Conservation (phyloP, 2,113 vertebrate genomes). For the Paralichthys olivaceus region DNA sequence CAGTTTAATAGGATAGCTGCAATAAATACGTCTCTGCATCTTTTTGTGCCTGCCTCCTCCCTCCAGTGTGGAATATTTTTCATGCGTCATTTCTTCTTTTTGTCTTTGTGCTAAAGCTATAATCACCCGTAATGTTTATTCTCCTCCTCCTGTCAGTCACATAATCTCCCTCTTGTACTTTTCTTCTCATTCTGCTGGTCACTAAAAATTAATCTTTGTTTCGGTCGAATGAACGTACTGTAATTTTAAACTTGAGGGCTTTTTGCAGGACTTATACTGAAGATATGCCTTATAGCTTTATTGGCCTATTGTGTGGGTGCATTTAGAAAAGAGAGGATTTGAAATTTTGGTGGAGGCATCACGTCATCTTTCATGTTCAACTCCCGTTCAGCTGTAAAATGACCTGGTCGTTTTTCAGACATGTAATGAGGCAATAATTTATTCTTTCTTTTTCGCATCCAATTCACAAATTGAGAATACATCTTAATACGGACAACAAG, state of each 20-base stretch:
- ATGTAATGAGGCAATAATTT: not conserved
- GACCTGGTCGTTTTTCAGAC: not conserved
- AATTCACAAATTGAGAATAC: constrained; percentile 16
- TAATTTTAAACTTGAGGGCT: not conserved
- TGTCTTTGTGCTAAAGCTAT: not conserved
- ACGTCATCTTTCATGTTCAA: not conserved
- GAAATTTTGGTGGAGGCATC: not conserved
- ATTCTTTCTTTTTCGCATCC: not conserved
- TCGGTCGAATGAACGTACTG: not conserved
- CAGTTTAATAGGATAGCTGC: constrained; percentile 65
- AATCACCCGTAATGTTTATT: not conserved
- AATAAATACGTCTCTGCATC: constrained; percentile 59
- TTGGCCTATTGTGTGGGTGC: too few relatives aligned
- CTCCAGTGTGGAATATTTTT: constrained; percentile 26
- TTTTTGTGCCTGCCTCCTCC: constrained; percentile 16
- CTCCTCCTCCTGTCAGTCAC: not conserved
- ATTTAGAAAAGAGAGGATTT: not conserved
- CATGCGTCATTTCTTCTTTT: constrained; percentile 17
- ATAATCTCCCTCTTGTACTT: not conserved
- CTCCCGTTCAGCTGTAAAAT: not conserved
- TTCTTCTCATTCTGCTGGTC: constrained; percentile 1
- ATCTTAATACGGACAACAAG: constrained; percentile 15
- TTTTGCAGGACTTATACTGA: not conserved
- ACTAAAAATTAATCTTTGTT: constrained; percentile 14
- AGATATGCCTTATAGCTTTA: not conserved